These are phyloP conservation scores for Erebia epiphron DNA, from an alignment of 2,888 invertebrate genomes.

Conservation along the genomic window DNA sequence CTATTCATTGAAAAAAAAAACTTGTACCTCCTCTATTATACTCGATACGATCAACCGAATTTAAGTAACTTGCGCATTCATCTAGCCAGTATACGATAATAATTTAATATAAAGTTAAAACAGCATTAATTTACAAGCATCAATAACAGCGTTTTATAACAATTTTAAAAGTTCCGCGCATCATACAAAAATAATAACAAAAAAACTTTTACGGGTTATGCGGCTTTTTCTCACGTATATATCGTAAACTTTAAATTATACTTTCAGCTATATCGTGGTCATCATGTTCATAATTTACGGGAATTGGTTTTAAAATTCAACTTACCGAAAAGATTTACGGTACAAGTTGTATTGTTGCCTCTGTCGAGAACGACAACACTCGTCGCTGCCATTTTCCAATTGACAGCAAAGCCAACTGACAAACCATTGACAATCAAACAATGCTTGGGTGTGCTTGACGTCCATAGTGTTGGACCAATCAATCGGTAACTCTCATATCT, in stretches of 20 bases:
- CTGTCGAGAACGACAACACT: conserved; percentile 97
- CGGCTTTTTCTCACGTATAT: conserved; percentile 43
- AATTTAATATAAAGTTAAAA: conserved; percentile 8
- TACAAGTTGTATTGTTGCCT: conserved; percentile 98
- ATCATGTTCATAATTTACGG: conserved; percentile 1
- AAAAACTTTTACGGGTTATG: conserved; percentile 64
- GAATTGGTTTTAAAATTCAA: conserved; percentile 43
- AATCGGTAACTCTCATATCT: neutral
- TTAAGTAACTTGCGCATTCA: conserved; percentile 22
- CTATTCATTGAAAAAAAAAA: conserved; percentile 75
- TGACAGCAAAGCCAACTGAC: conserved; percentile 78
- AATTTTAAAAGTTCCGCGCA: conserved; percentile 75
- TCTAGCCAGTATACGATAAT: neutral
- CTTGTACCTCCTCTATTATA: conserved; percentile 50
- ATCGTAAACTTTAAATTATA: conserved; percentile 8
- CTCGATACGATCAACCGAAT: conserved; percentile 50
- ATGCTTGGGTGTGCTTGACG: conserved; percentile 39
- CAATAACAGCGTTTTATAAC: conserved; percentile 28
- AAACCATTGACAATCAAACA: conserved; percentile 44
- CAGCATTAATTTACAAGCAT: neutral
- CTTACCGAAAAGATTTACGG: conserved; percentile 97
- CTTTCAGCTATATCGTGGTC: neutral
- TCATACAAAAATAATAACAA: conserved; percentile 57
- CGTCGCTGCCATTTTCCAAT: conserved; percentile 90
- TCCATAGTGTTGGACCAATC: conserved; percentile 12